Conservation (phyloP, 2,888 invertebrate genomes). For the Perithous albicinctus region DNA sequence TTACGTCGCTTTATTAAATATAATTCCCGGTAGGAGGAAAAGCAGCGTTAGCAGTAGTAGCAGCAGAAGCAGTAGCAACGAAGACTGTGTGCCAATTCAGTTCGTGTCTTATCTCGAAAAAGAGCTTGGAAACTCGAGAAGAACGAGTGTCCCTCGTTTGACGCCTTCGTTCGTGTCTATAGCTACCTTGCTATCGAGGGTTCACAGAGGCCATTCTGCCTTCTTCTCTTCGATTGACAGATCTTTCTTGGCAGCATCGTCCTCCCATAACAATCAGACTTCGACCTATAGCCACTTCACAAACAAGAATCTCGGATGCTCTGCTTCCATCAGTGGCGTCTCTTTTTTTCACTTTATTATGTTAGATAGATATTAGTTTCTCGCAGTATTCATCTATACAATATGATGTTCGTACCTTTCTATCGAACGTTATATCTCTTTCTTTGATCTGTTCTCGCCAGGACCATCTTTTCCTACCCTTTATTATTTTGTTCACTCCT, state of each 20-base stretch:
- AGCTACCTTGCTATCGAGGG: slow-evolving; percentile 20
- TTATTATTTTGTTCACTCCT: not conserved
- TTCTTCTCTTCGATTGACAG: slow-evolving; percentile 35
- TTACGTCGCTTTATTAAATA: slow-evolving; percentile 51
- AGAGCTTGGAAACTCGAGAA: slow-evolving; percentile 37
- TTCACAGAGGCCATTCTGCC: slow-evolving; percentile 27
- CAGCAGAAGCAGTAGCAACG: slow-evolving; percentile 8
- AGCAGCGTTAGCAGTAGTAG: slow-evolving; percentile 9
- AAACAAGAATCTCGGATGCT: not conserved
- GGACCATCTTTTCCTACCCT: slow-evolving; percentile 12
- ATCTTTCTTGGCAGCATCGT: slow-evolving; percentile 38
- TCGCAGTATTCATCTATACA: not conserved
- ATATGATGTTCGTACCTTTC: slow-evolving; percentile 2
- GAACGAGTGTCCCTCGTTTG: slow-evolving; percentile 46
- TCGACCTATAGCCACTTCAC: slow-evolving; percentile 55
- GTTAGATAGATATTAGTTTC: not conserved
- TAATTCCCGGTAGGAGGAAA: slow-evolving; percentile 29
- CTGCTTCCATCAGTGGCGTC: slow-evolving; percentile 24
- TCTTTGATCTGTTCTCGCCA: slow-evolving; percentile 36
- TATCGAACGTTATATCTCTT: slow-evolving; percentile 30
- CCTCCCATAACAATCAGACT: slow-evolving; percentile 55
- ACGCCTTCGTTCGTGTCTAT: slow-evolving; percentile 36
- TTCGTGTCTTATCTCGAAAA: slow-evolving; percentile 61
- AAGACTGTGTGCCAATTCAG: slow-evolving; percentile 46
- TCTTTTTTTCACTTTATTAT: slow-evolving; percentile 1